Evolutionary conservation across 2,888 invertebrate genomes (phyloP).

Genomic region (Gastrophysa polygoni): DNA sequence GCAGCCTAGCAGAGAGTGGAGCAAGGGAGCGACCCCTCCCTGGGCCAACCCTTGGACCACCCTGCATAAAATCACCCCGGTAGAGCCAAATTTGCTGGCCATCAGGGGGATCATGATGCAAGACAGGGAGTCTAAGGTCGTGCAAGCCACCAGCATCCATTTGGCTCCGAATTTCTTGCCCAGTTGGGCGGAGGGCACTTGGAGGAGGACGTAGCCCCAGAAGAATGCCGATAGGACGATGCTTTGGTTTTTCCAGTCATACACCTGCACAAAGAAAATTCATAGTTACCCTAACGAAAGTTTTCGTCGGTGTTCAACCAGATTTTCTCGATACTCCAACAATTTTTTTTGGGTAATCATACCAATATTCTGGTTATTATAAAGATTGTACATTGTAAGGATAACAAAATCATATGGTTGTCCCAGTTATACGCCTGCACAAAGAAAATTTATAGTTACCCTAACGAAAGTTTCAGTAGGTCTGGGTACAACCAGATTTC

Average conservation of each 20-base stretch:
- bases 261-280: slow-evolving; percentile 57
- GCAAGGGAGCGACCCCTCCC: slow-evolving; percentile 73
- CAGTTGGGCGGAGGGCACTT: slow-evolving; percentile 73
- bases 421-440: slow-evolving; percentile 65
- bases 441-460: background rate
- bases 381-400: too few species aligned
- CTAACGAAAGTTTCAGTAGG: too few species aligned
- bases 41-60: slow-evolving; percentile 77
- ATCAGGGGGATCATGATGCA: slow-evolving; percentile 72
- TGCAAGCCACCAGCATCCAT: slow-evolving; percentile 64
- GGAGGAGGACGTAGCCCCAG: slow-evolving; percentile 78
- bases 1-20: slow-evolving; percentile 75
- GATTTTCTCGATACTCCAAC: too few species aligned
- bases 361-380: too few species aligned
- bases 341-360: too few species aligned
- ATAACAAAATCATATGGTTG: slow-evolving; percentile 64
- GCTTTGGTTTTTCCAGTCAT: slow-evolving; percentile 62
- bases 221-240: slow-evolving; percentile 76
- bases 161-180: slow-evolving; percentile 79
- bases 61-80: slow-evolving; percentile 68
- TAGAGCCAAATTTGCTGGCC: slow-evolving; percentile 68
- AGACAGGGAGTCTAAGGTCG: slow-evolving; percentile 66
- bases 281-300: too few species aligned
- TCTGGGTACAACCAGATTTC: too few species aligned
- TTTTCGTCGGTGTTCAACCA: too few species aligned